phyloP scores from a whole-genome alignment of 2,797 vertebrate genomes.

The Morus bassanus region DNA sequence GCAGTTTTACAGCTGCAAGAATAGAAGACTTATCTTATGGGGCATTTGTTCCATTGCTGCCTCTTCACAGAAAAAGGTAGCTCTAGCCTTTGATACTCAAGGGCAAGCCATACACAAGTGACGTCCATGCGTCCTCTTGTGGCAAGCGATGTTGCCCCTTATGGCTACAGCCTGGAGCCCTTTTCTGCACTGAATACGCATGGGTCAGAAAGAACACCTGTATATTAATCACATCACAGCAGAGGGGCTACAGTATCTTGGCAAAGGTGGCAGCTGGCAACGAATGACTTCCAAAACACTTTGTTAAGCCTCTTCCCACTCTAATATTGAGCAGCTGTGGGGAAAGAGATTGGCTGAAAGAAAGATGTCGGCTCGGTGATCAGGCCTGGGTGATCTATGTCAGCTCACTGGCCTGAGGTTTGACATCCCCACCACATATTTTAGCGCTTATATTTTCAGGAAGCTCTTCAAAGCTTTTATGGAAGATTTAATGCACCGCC shows the following conservation, averaged over 20 bases:
- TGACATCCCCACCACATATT: not conserved
- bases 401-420: accelerated
- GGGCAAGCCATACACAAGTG: not conserved
- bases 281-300: not conserved
- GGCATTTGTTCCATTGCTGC: not conserved
- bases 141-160: not conserved
- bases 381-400: not conserved
- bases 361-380: not conserved
- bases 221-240: not conserved
- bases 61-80: not conserved
- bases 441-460: not conserved
- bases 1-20: not conserved
- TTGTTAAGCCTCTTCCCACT: not conserved
- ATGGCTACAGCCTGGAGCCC: not conserved
- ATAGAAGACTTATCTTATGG: not conserved
- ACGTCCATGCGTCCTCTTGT: not conserved
- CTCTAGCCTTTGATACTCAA: not conserved
- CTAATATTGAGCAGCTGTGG: not conserved
- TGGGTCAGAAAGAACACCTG: not conserved
- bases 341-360: not conserved
- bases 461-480: conserved; percentile 2
- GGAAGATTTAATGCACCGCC: not conserved
- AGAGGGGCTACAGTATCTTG: not conserved
- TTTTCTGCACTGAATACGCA: not conserved
- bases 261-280: not conserved